Evolutionary conservation across 2,888 invertebrate genomes (phyloP).

Genomic region (Seira musarum): DNA sequence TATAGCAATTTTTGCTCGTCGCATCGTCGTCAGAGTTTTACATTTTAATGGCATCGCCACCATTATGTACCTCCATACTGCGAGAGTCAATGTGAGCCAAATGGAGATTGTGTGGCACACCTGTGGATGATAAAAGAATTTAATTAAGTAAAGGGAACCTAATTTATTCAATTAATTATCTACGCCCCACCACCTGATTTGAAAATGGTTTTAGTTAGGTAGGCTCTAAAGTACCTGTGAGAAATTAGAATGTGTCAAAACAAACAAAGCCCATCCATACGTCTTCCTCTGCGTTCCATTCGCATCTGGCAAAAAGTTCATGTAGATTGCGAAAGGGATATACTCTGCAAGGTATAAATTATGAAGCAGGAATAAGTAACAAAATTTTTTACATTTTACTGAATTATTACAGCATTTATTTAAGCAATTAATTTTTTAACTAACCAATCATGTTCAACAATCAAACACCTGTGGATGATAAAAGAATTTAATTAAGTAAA

Average conservation of each 20-base stretch:
- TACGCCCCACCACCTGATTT: no score
- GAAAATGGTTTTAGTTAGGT: conserved; percentile 9
- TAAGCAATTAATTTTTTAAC: no score
- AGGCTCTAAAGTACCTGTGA: conserved; percentile 84
- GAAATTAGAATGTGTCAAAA: conserved; percentile 92
- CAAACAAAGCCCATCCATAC: conserved; percentile 87
- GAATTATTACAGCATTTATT: no score
- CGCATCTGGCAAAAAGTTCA: conserved; percentile 90
- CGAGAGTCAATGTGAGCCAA: conserved; percentile 92
- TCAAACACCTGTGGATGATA: conserved; percentile 71
- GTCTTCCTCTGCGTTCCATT: conserved; percentile 76
- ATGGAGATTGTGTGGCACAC: conserved; percentile 86
- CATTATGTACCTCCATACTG: conserved; percentile 94
- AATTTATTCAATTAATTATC: neutral
- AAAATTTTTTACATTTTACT: no score
- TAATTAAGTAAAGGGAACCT: neutral
- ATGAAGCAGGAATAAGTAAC: no score
- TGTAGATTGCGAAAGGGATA: no score
- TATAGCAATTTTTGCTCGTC: conserved; percentile 83
- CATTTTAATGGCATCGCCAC: conserved; percentile 87
- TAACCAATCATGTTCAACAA: no score
- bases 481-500: neutral
- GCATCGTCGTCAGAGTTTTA: conserved; percentile 86
- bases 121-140: conserved; percentile 46
- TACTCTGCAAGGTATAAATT: no score